Base-by-base conservation (phyloP, 2,888 invertebrate genomes). In the Scrobipalpa atriplicella region DNA sequence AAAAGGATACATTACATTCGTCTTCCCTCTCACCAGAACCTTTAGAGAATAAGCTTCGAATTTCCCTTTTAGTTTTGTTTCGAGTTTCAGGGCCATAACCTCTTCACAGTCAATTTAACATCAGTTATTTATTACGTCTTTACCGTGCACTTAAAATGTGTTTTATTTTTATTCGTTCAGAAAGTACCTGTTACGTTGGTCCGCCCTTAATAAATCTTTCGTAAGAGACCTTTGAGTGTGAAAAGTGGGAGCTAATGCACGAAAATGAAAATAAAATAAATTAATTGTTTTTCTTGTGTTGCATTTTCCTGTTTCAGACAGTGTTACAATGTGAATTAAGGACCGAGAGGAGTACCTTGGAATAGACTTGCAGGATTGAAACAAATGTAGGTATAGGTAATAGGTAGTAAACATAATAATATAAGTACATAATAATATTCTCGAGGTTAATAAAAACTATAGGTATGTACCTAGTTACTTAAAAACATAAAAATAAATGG, bases 51-150 rank as follows among this genome's bases (percentile, higher is more conserved):
- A 71, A 79, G 75, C 77, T 73, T 72, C 77, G 76, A 78, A 84
- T 81, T 78, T 79, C 78, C 81, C 81, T 79, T 79, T 82, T 80
- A 72, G 73, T 75, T 77, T 70, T 82, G 80, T 83, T 84, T 78
- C 77, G 71, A 80, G 79, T 84, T 88, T 81, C 83, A 78, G 85
- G 82, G 75, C 85, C 85, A 86, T 90, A 88, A 89, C 84, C 81
- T 84, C 84, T 88, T 85, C 83, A 75, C 90, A 89, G 86, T 88
- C 89, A 90, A 90, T 90, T 90, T 89, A 90, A 89, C 89, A 86
- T 86, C 79, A 80, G 87, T 83, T 87, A 89, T 89, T 89, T 89
- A 90, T 89, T 86, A 81, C 86, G 77, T 84, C 85, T 86, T 89
- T 85, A 84, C 81, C 80, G 82, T 82, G 78, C 84, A 85, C 85